phyloP scores from a whole-genome alignment of 2,888 invertebrate genomes.

The Protophormia terraenovae region DNA sequence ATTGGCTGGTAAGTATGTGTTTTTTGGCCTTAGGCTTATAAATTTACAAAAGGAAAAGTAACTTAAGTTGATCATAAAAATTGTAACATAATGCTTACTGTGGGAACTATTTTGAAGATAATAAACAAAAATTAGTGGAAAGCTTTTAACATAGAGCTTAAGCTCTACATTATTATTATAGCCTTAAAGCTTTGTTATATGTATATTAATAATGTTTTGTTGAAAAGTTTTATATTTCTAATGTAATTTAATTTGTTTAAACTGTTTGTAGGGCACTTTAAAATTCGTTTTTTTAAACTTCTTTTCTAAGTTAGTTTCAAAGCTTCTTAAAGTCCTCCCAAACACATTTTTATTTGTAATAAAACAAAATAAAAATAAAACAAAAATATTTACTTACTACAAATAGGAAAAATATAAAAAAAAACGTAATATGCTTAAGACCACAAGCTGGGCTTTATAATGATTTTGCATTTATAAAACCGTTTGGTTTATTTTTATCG shows the following conservation, averaged over 20 bases:
- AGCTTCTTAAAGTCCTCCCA: not conserved
- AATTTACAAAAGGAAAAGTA: not conserved
- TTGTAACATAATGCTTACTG: not conserved
- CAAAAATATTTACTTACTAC: not conserved
- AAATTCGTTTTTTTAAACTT: not conserved
- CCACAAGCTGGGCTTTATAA: constrained; percentile 52
- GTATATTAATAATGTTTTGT: too few relatives aligned
- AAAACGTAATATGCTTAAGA: constrained; percentile 26
- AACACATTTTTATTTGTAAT: not conserved
- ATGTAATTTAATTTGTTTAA: not conserved
- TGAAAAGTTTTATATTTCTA: too few relatives aligned
- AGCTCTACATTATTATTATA: too few relatives aligned
- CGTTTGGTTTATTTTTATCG: constrained; percentile 42
- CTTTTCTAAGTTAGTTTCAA: too few relatives aligned
- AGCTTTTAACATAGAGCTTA: too few relatives aligned
- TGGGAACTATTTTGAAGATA: not conserved
- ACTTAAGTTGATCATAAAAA: not conserved
- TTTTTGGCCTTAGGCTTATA: not conserved
- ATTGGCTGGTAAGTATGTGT: not conserved
- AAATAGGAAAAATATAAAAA: too few relatives aligned
- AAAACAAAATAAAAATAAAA: not conserved
- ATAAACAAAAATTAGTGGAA: too few relatives aligned
- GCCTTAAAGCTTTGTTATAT: too few relatives aligned
- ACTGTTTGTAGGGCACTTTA: not conserved
- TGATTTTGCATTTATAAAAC: constrained; percentile 54